Evolutionary conservation across 2,888 invertebrate genomes (phyloP).

Genomic region (Pyrrhosoma nymphula): DNA sequence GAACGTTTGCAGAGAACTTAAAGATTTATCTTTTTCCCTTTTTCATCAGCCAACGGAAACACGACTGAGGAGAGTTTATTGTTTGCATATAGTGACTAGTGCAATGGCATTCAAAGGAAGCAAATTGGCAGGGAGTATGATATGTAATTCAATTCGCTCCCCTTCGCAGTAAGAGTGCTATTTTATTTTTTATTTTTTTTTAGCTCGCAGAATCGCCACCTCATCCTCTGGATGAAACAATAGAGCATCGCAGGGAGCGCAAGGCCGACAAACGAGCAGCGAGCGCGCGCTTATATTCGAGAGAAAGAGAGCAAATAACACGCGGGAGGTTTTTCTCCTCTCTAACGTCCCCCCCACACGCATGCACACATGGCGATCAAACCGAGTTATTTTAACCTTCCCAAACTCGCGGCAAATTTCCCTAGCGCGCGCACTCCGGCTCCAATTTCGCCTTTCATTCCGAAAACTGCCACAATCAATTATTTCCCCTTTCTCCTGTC

Average conservation of each 20-base stretch:
- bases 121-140: background rate
- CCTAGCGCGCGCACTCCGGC: background rate
- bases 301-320: background rate
- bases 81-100: background rate
- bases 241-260: background rate
- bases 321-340: background rate
- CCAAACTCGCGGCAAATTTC: background rate
- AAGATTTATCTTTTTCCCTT: background rate
- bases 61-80: background rate
- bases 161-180: background rate
- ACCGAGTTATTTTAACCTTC: background rate
- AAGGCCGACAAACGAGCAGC: background rate
- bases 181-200: background rate
- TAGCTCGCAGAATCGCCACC: background rate
- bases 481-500: conserved; percentile 6
- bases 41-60: background rate
- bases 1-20: background rate
- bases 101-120: background rate
- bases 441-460: background rate
- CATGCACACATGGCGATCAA: background rate
- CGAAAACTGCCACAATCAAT: background rate
- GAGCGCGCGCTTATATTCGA: background rate
- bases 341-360: background rate
- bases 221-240: background rate
- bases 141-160: background rate